A percentile compares a stretch with the other conserved stretches of the same genome.
These are phyloP conservation scores for Dipodomys stephensi DNA, from an alignment of 2,113 vertebrate species.

Conservation along the genomic window DNA sequence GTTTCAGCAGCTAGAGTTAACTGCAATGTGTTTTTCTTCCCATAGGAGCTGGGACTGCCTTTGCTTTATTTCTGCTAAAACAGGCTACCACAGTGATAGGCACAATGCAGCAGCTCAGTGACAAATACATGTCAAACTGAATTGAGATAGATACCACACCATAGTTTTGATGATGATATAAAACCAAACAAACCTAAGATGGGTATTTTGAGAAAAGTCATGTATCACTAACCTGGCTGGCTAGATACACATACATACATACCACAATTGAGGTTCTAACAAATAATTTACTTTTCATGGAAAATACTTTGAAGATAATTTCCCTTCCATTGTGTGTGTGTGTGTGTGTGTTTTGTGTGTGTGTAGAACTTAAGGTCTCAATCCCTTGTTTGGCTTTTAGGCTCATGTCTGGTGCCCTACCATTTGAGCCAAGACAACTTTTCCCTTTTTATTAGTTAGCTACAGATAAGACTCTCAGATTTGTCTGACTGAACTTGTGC, in stretches of 20 bases:
- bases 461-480: too few relatives aligned
- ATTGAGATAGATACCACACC: not conserved
- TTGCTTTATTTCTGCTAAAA: not conserved
- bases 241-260: not conserved
- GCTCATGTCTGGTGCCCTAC: too few relatives aligned
- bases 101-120: not conserved
- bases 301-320: not conserved
- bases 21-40: not conserved
- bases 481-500: too few relatives aligned
- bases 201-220: not conserved
- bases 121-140: not conserved
- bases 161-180: not conserved
- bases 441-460: too few relatives aligned
- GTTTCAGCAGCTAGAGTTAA: not conserved
- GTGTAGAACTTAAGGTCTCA: not conserved
- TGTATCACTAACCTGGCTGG: not conserved
- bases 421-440: too few relatives aligned
- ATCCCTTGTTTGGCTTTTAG: too few relatives aligned
- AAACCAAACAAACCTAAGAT: not conserved
- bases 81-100: not conserved
- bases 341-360: not conserved
- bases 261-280: not conserved
- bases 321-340: slow-evolving; percentile 3
- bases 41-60: not conserved
- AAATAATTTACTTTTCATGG: not conserved